Evolutionary conservation across 2,113 vertebrate species (phyloP).

Genomic region (Gnathonemus longibarbis): DNA sequence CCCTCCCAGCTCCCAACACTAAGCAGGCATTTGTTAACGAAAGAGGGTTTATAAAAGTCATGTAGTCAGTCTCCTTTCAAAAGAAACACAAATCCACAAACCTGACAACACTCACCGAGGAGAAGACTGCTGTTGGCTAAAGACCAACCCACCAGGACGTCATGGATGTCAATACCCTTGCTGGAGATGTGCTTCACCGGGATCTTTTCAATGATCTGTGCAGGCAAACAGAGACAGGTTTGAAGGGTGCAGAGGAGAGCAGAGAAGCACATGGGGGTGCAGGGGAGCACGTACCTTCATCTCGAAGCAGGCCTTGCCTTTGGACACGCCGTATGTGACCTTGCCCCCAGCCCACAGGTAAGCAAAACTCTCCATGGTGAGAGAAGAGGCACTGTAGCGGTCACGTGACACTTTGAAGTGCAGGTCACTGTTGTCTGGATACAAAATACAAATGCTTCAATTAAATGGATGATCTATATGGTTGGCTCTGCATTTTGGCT

Average conservation of each 20-base stretch:
- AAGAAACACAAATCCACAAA: background rate
- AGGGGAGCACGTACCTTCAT: slow-evolving; percentile 74
- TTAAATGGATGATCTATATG: no score
- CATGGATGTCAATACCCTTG: slow-evolving; percentile 96
- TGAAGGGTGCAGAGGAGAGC: background rate
- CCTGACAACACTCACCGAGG: slow-evolving; percentile 67
- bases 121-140: slow-evolving; percentile 79
- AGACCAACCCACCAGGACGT: slow-evolving; percentile 95
- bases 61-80: background rate
- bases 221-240: slow-evolving; percentile 6
- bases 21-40: background rate
- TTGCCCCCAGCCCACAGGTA: slow-evolving; percentile 96
- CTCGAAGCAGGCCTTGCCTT: slow-evolving; percentile 92
- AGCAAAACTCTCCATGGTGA: slow-evolving; percentile 98
- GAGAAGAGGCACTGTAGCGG: slow-evolving; percentile 91
- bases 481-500: background rate
- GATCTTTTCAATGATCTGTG: slow-evolving; percentile 91
- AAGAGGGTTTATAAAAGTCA: background rate
- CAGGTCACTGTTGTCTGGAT: slow-evolving; percentile 92
- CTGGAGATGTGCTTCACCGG: slow-evolving; percentile 93
- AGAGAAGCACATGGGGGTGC: background rate
- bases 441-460: background rate
- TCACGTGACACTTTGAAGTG: slow-evolving; percentile 98
- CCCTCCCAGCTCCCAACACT: background rate
- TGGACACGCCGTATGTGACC: slow-evolving; percentile 83